Conservation (phyloP, 1,140 invertebrate genomes). For the Apocrypta bakeri region DNA sequence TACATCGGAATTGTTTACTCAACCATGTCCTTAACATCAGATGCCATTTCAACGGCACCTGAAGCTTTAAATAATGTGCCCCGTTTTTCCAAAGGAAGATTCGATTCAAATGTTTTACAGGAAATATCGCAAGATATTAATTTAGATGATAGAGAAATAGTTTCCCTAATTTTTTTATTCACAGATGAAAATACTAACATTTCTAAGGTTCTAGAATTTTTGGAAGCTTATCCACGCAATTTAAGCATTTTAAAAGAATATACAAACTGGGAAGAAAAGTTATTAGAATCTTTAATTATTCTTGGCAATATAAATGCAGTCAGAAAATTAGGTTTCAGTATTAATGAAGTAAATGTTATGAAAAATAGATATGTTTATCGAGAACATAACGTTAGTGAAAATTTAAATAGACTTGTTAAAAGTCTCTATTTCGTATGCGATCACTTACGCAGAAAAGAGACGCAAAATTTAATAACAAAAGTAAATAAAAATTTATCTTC, state of each 20-base stretch:
- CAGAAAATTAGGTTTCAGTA: constrained; percentile 23
- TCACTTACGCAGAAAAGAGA: neutral
- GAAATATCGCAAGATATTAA: constrained; percentile 3
- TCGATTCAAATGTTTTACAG: constrained; percentile 15
- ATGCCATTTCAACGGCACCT: constrained; percentile 2
- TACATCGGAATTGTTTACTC: too few species aligned
- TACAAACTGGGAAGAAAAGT: constrained; percentile 30
- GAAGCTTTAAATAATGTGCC: neutral
- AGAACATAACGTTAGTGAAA: constrained; percentile 21
- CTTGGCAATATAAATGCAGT: constrained; percentile 27
- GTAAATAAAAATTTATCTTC: neutral
- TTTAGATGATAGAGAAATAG: constrained; percentile 25
- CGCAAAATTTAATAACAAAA: constrained; percentile 21
- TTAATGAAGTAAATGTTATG: constrained; percentile 12
- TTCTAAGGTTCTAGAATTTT: neutral
- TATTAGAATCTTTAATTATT: constrained; percentile 34
- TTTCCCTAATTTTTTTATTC: constrained; percentile 48
- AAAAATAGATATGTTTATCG: neutral
- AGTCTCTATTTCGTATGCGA: constrained; percentile 47
- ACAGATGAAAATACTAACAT: constrained; percentile 19
- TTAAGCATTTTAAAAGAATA: neutral
- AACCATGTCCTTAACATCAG: neutral
- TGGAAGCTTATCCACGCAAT: neutral
- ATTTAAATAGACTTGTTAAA: constrained; percentile 41
- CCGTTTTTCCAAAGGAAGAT: neutral